These are phyloP conservation scores for Philotrypesis tridentata DNA, from an alignment of 1,140 invertebrate genomes.

Conservation along the genomic window DNA sequence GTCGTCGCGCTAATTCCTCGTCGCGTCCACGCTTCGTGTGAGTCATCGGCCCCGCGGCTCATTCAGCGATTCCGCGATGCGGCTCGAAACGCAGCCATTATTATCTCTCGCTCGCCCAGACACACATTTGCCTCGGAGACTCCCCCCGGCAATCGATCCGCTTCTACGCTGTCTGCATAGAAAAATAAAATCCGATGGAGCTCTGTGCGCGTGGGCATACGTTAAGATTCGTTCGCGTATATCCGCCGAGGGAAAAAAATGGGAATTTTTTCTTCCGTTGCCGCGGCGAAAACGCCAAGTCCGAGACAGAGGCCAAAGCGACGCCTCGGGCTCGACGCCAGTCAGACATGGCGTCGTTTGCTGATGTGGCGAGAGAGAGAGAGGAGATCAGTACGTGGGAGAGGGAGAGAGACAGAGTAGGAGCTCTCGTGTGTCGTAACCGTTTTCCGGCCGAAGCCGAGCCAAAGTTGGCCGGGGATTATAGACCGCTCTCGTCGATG, in stretches of 20 bases:
- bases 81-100: neutral
- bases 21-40: no score
- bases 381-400: neutral
- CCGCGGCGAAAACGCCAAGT: neutral
- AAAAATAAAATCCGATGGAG: neutral
- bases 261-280: neutral
- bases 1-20: neutral
- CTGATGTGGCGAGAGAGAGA: constrained; percentile 61
- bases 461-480: neutral
- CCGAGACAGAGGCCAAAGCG: neutral
- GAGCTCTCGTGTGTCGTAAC: constrained; percentile 3
- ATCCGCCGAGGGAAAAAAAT: neutral
- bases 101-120: neutral
- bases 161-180: neutral
- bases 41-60: neutral
- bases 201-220: neutral
- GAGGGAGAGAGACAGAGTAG: neutral
- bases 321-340: constrained; percentile 1
- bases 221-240: neutral
- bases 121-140: neutral
- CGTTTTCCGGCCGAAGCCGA: constrained; percentile 9
- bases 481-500: neutral
- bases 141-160: no score
- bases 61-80: neutral
- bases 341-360: constrained; percentile 68